phyloP scores from a whole-genome alignment of 2,113 vertebrate species.

The Sula dactylatra region DNA sequence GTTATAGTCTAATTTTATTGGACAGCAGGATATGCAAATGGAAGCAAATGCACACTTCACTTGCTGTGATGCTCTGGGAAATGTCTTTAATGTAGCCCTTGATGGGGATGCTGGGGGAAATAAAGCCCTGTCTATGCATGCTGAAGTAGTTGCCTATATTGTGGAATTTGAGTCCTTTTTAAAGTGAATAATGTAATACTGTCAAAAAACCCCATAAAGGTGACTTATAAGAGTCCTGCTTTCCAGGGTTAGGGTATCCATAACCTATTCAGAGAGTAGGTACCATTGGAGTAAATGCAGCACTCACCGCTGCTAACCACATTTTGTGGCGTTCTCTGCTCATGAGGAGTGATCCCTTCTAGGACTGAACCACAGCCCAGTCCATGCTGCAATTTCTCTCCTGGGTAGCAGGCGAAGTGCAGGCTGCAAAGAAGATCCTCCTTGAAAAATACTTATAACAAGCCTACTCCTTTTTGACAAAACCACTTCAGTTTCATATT shows the following conservation, averaged over 20 bases:
- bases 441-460: background rate
- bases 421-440: background rate
- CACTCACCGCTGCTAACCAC: fast-evolving
- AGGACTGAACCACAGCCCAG: background rate
- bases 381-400: fast-evolving
- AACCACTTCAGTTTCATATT: background rate
- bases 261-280: background rate
- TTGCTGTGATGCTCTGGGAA: background rate
- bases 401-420: background rate
- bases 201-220: background rate
- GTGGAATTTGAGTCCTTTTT: background rate
- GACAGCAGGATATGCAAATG: background rate
- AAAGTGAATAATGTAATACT: background rate
- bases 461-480: background rate
- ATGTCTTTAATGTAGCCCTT: background rate
- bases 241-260: background rate
- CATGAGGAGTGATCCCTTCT: fast-evolving
- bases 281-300: background rate
- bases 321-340: background rate
- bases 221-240: background rate
- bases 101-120: background rate
- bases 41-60: fast-evolving
- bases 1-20: background rate
- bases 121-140: background rate
- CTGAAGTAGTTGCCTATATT: background rate